Base-by-base conservation (phyloP, 2,797 vertebrate species). In the Lepus townsendii region DNA sequence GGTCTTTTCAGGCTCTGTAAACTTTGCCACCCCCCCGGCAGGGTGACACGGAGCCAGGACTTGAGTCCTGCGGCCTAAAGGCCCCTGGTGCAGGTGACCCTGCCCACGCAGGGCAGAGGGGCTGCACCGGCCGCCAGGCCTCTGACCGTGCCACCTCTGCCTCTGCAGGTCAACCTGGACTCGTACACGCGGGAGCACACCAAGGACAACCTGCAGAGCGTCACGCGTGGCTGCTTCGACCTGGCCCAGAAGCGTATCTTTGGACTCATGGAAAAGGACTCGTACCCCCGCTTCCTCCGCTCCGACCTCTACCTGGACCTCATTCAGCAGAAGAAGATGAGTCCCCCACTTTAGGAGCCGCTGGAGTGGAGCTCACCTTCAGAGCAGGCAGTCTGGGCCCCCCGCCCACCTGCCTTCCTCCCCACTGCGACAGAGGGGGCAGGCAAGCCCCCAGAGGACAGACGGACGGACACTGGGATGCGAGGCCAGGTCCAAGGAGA, bases 251-350 rank as follows among this genome's bases (percentile, higher is more conserved):
- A 99, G 97, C 99, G 99, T 98, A 99, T 99, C 98, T 99, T 99
- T 0, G 99, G 99, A 94, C 99, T 99, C 90, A 99, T 99, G 99
- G 99, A 99, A 98, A 99, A 99, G 97, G 99, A 99, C 99, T 99
- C 99, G 0, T 99, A 99, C 91, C 99, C 99, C 6, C 99, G 99
- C 89, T 99, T 99, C 98, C 99, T 99, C 88, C 99, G 99, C 98
- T 99, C 99, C 5, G 99, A 99, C 98, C 98, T 99, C 94, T 99
- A 99, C 98, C 98, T 99, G 98, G 99, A 99, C 98, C 99, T 99
- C 98, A 98, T 99, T 97, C 99, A 99, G 98, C 99, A 99, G 98
- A 99, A 99, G 99, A 99, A 99, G 97, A 97, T 98, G 97, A 99
- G 98, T 97, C 98, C 99, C 97, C 98, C 99, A 0, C 99, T 99